Base-by-base conservation (phyloP, 1,140 invertebrate genomes). In the Drosophila rhopaloa region DNA sequence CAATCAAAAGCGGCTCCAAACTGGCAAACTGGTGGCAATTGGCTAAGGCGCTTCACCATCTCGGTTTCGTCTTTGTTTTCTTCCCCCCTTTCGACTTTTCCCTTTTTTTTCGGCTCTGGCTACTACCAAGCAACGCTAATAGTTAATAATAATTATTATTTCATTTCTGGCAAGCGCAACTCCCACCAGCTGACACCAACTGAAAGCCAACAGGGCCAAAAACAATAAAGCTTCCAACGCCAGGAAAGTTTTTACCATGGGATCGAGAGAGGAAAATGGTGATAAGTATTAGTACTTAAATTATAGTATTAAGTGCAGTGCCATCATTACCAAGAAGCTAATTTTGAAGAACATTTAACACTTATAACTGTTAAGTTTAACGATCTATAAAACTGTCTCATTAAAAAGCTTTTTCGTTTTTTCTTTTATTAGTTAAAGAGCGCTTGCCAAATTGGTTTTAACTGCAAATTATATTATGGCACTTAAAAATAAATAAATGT, bases 141-240 rank as follows among this genome's bases (percentile, higher is more conserved):
- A 89, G 84, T 90, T 89, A 89, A 89, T 89, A 89, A 89, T 89
- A 89, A 89, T 89, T 89, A 89, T 89, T 89, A 89, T 89, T 89
- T 89, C 81, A 89, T 89, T 89, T 90, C 81, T 90, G 81, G 84
- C 85, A 84, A 89, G 70, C 77, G 80, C 62, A 84, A 88, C 84
- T 88, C 84, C 84, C 84, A 88, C 84, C 60, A 74, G 79, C 85
- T 90, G 84, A 88, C 84, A 88, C 84, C 84, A 88, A 89, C 81
- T 86, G 82, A 88, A 89, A 83, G 84, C 54, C 58, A 44, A 35
- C 58, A 71, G 47, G 63, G 65, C 73, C 74, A 79, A 84, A 89
- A 89, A 88, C 80, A 83, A 88, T 83, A 88, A 86, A 70, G 71
- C 59, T 58, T 54, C 74, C 65, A 78, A 62, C 38, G 76, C 38